Conservation (phyloP, 2,797 vertebrate species). For the Gymnoscopelus microlampas region DNA sequence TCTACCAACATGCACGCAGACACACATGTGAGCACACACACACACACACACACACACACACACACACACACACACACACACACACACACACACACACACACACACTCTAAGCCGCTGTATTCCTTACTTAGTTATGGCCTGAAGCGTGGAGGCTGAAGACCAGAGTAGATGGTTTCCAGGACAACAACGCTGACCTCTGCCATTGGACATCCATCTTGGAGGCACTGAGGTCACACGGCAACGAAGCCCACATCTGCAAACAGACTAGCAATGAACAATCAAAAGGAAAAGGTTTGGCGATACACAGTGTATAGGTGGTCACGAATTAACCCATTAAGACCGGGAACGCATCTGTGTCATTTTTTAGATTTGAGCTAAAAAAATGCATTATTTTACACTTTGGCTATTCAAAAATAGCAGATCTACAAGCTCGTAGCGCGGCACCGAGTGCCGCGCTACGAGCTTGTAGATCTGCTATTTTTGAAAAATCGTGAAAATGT, state of each 20-base stretch:
- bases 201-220: conserved; percentile 4
- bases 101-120: neutral
- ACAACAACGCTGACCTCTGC: conserved; percentile 29
- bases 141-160: conserved; percentile 12
- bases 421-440: too few relatives aligned
- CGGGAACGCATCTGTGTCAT: too few relatives aligned
- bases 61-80: conserved; percentile 1
- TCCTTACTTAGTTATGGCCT: conserved; percentile 15
- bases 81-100: conserved; percentile 4
- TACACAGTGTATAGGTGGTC: neutral
- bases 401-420: too few relatives aligned
- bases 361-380: too few relatives aligned
- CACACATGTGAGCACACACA: conserved; percentile 21
- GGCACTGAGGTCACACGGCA: conserved; percentile 5
- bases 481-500: too few relatives aligned
- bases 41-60: conserved; percentile 7
- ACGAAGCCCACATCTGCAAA: neutral
- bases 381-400: too few relatives aligned
- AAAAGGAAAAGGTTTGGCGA: neutral
- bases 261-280: neutral
- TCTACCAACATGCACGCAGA: conserved; percentile 13
- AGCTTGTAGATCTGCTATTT: too few relatives aligned
- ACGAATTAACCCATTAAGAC: too few relatives aligned
- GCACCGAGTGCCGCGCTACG: too few relatives aligned
- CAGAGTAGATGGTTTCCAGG: conserved; percentile 31